Conservation (phyloP, 2,113 vertebrate genomes). For the Isichthys henryi region DNA sequence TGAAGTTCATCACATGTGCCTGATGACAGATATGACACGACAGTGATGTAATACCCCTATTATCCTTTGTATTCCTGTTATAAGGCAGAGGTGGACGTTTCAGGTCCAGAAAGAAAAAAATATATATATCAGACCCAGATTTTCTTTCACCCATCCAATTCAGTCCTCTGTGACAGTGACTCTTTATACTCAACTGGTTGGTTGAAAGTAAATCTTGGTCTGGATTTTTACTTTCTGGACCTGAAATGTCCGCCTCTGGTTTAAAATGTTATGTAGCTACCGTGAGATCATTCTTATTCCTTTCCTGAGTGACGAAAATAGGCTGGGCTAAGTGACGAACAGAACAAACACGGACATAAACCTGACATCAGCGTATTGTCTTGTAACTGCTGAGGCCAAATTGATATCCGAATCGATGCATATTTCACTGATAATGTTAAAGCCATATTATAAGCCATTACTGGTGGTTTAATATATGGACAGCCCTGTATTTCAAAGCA, state of each 20-base stretch:
- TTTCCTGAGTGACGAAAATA: not conserved
- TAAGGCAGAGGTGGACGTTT: not conserved
- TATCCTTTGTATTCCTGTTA: too few species aligned
- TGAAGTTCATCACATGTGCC: too few species aligned
- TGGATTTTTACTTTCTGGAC: not conserved
- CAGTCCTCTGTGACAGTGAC: not conserved
- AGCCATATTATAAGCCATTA: not conserved
- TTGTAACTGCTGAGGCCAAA: not conserved
- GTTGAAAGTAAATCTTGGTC: not conserved
- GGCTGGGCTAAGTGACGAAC: not conserved
- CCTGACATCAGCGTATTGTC: not conserved
- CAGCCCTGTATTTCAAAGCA: not conserved
- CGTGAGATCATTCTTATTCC: too few species aligned
- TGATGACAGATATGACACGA: too few species aligned
- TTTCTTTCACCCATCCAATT: not conserved
- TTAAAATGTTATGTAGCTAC: too few species aligned
- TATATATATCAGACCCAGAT: not conserved
- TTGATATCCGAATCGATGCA: not conserved
- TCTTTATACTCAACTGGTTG: not conserved
- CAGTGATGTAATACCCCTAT: too few species aligned
- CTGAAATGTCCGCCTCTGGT: not conserved
- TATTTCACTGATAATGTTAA: not conserved
- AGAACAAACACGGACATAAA: not conserved
- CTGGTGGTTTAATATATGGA: not conserved
- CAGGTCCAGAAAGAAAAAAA: not conserved